Percentiles rank a stretch among this genome's conserved stretches.
phyloP scores from a whole-genome alignment of 1,140 invertebrate genomes.

The Drosophila lini region DNA sequence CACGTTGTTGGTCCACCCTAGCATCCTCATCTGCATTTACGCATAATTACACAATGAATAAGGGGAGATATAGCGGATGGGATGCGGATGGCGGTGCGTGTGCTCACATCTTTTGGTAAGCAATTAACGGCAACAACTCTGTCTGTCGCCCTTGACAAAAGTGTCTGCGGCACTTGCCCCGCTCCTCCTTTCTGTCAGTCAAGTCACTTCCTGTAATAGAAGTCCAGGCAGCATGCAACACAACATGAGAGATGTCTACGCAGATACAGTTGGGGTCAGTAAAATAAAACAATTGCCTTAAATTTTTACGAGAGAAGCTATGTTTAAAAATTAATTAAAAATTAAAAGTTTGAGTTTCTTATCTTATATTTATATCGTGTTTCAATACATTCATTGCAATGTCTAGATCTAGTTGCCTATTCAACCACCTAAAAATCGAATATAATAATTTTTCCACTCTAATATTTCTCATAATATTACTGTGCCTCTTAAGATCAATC shows the following conservation, averaged over 20 bases:
- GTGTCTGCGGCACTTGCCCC: constrained; percentile 25
- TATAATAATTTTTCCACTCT: too few relatives aligned
- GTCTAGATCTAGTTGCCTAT: too few relatives aligned
- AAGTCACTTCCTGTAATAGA: constrained; percentile 81
- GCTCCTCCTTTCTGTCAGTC: constrained; percentile 51
- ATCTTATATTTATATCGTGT: too few relatives aligned
- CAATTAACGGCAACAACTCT: constrained; percentile 64
- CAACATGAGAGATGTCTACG: constrained; percentile 34
- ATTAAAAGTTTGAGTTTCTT: too few relatives aligned
- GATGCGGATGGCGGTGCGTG: constrained; percentile 48
- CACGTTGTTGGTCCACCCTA: constrained; percentile 54
- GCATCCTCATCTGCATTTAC: constrained; percentile 60
- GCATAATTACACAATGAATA: constrained; percentile 59
- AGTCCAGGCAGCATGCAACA: constrained; percentile 63
- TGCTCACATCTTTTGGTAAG: constrained; percentile 53
- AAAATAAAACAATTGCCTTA: neutral
- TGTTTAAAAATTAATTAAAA: too few relatives aligned
- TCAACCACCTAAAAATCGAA: too few relatives aligned
- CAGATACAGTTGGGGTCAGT: constrained; percentile 24
- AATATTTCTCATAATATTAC: neutral
- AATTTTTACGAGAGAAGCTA: neutral
- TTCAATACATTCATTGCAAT: too few relatives aligned
- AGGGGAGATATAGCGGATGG: constrained; percentile 1
- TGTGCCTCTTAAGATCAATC: neutral
- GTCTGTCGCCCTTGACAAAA: constrained; percentile 58